Conservation (phyloP, 2,797 vertebrate genomes). For the Limnodromus scolopaceus region DNA sequence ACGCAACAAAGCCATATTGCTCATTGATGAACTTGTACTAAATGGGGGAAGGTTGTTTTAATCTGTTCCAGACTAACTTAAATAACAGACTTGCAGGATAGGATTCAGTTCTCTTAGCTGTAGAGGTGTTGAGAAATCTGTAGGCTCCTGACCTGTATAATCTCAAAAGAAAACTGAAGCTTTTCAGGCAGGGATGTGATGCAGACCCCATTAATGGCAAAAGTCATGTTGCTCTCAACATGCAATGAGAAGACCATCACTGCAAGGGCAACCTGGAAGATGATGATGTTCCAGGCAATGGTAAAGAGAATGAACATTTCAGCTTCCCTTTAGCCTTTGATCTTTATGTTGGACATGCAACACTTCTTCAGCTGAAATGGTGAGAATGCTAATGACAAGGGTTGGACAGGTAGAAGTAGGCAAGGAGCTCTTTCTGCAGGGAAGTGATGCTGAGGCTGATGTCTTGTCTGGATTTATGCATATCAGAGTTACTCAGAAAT, state of each 20-base stretch:
- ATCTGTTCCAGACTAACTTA: not conserved
- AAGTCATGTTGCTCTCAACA: not conserved
- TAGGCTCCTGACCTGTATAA: not conserved
- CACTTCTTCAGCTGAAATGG: accelerated
- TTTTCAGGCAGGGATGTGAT: not conserved
- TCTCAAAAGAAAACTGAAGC: not conserved
- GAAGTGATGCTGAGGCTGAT: not conserved
- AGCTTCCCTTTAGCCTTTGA: not conserved
- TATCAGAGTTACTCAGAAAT: not conserved
- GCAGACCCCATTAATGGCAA: accelerated
- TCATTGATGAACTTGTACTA: not conserved
- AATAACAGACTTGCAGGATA: accelerated
- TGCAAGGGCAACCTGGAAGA: not conserved
- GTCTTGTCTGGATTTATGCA: not conserved
- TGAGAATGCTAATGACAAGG: not conserved
- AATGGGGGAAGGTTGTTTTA: not conserved
- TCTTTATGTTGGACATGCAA: not conserved
- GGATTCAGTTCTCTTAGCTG: not conserved
- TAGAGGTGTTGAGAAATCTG: not conserved
- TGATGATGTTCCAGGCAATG: too few species aligned
- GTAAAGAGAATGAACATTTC: not conserved
- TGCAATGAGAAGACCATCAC: not conserved
- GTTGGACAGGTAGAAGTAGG: not conserved
- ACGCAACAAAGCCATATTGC: not conserved
- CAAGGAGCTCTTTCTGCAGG: not conserved